A percentile compares a stretch with the other conserved stretches of the same genome.
These are phyloP conservation scores for Hydractinia echinata DNA, from an alignment of 30 jellyfish, hydroid and myxozoan genomes.

Conservation along the genomic window DNA sequence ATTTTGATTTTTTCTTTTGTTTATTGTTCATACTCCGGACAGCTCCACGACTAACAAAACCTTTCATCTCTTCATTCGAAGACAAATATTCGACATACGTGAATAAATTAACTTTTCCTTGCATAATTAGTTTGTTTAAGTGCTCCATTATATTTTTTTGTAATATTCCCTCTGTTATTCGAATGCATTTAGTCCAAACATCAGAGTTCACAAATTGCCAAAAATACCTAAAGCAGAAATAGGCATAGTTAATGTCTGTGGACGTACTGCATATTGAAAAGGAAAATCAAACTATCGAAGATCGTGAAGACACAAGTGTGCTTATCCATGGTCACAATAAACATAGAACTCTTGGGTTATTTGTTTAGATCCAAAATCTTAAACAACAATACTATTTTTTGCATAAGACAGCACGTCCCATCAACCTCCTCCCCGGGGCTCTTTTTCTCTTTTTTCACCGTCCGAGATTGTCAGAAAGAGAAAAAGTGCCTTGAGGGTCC, in stretches of 20 bases:
- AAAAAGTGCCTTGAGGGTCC: no score
- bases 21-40: not conserved
- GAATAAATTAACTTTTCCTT: not conserved
- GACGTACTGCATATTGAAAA: not conserved
- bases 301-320: no score
- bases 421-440: no score
- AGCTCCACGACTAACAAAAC: not conserved
- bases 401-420: no score
- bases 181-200: not conserved
- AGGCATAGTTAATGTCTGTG: not conserved
- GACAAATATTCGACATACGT: not conserved
- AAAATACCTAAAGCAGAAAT: not conserved
- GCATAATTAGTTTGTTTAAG: not conserved
- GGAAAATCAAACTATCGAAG: not conserved
- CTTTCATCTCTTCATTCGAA: not conserved
- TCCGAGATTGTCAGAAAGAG: no score
- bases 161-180: constrained; percentile 16
- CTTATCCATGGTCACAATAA: no score
- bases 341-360: no score
- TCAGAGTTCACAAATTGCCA: constrained; percentile 17
- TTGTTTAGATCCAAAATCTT: no score
- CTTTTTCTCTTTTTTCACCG: no score
- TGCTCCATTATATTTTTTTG: not conserved
- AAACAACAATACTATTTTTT: no score
- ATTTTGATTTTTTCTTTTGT: no score